A percentile compares a stretch with the other conserved stretches of the same genome.
Conservation (phyloP, 2,888 invertebrate species). For the Aphidoletes aphidimyza region DNA sequence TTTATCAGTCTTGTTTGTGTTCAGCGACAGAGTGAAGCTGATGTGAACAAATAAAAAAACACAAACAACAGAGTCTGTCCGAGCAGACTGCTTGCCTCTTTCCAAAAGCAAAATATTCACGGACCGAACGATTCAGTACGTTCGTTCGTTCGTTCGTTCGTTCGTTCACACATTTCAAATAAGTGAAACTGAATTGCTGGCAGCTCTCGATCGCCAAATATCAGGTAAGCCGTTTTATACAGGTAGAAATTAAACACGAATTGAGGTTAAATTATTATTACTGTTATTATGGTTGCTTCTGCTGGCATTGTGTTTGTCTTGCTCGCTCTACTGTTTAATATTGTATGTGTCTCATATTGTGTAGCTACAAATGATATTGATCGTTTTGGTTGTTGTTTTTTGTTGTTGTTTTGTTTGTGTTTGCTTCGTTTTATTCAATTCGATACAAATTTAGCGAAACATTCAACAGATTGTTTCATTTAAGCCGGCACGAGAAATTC, state of each 20-base stretch:
- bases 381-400: neutral
- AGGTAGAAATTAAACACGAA: constrained; percentile 24
- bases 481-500: neutral
- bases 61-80: neutral
- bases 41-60: neutral
- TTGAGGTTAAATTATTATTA: constrained; percentile 40
- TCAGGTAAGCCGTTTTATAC: neutral
- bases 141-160: neutral
- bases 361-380: neutral
- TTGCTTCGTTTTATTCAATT: too few relatives aligned
- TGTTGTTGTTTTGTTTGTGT: too few relatives aligned
- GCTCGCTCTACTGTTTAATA: too few relatives aligned
- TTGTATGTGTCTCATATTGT: neutral
- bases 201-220: constrained; percentile 37
- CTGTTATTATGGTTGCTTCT: constrained; percentile 9
- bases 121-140: too few relatives aligned
- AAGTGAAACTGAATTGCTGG: constrained; percentile 13
- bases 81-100: neutral
- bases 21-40: neutral
- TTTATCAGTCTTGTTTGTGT: neutral
- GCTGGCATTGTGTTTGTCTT: constrained; percentile 38
- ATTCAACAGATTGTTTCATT: neutral
- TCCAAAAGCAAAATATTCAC: neutral
- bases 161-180: neutral
- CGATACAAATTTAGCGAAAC: neutral